Conservation (phyloP, 2,113 vertebrate genomes). For the Rhegmatorhina hoffmannsi region DNA sequence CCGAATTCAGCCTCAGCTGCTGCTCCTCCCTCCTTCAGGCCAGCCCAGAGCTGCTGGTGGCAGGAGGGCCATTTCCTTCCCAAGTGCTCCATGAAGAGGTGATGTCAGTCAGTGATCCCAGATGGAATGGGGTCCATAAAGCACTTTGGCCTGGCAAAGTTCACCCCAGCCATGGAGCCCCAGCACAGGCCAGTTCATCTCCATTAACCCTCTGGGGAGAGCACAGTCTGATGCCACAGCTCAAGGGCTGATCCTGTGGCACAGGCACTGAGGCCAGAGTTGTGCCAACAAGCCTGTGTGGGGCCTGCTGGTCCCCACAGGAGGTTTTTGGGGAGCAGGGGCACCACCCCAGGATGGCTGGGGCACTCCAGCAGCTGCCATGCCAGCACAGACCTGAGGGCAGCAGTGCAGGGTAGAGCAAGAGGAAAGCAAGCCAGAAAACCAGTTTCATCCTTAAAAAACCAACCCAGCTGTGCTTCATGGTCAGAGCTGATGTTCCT, state of each 20-base stretch:
- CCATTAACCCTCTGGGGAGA: neutral
- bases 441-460: neutral
- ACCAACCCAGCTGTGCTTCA: too few relatives aligned
- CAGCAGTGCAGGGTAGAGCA: slow-evolving; percentile 30
- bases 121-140: neutral
- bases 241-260: accelerated
- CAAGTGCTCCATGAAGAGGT: neutral
- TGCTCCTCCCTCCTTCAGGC: accelerated
- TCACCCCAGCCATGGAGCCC: neutral
- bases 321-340: neutral
- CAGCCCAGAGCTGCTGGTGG: neutral
- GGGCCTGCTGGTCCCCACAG: accelerated
- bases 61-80: neutral
- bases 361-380: accelerated
- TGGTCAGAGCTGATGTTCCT: too few relatives aligned
- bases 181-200: accelerated
- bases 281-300: accelerated
- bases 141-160: neutral
- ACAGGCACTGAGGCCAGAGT: neutral
- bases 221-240: neutral
- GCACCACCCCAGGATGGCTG: accelerated
- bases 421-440: neutral
- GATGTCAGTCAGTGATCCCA: accelerated
- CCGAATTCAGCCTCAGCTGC: neutral
- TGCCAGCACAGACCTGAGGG: neutral